Evolutionary conservation across 2,888 invertebrate species (phyloP).

Genomic region (Drosophila mulleri): DNA sequence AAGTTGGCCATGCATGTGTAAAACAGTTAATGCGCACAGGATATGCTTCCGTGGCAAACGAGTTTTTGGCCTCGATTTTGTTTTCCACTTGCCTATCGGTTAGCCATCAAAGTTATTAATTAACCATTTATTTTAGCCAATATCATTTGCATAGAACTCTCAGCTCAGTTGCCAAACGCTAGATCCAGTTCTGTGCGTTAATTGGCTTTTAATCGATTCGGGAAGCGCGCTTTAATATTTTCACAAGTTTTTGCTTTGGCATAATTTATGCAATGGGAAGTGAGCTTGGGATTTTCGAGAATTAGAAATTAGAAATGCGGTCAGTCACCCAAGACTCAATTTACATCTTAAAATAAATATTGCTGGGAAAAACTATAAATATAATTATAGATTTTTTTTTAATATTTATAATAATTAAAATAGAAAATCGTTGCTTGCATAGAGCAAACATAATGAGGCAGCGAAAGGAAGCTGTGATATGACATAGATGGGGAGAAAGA

Average conservation of each 20-base stretch:
- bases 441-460: slow-evolving; percentile 21
- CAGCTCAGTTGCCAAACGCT: background rate
- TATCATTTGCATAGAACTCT: slow-evolving; percentile 36
- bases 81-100: slow-evolving; percentile 27
- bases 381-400: background rate
- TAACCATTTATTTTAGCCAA: slow-evolving; percentile 70
- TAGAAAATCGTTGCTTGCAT: background rate
- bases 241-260: slow-evolving; percentile 59
- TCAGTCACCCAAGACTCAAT: slow-evolving; percentile 48
- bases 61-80: slow-evolving; percentile 44
- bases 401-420: slow-evolving; percentile 4
- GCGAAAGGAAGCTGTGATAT: slow-evolving; percentile 37
- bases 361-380: background rate
- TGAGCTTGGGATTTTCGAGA: slow-evolving; percentile 18
- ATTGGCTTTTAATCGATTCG: slow-evolving; percentile 73
- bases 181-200: slow-evolving; percentile 42
- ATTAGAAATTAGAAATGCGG: slow-evolving; percentile 26
- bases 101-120: slow-evolving; percentile 70
- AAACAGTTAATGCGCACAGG: slow-evolving; percentile 83
- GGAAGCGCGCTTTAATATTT: slow-evolving; percentile 75
- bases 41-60: slow-evolving; percentile 72
- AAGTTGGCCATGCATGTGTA: slow-evolving; percentile 82
- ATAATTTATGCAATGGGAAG: slow-evolving; percentile 63
- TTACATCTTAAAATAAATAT: background rate
- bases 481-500: background rate